A percentile compares a stretch with the other conserved stretches of the same genome.
These are phyloP conservation scores for Lepidurus couesii DNA, from an alignment of 1,140 invertebrate genomes.

Conservation along the genomic window DNA sequence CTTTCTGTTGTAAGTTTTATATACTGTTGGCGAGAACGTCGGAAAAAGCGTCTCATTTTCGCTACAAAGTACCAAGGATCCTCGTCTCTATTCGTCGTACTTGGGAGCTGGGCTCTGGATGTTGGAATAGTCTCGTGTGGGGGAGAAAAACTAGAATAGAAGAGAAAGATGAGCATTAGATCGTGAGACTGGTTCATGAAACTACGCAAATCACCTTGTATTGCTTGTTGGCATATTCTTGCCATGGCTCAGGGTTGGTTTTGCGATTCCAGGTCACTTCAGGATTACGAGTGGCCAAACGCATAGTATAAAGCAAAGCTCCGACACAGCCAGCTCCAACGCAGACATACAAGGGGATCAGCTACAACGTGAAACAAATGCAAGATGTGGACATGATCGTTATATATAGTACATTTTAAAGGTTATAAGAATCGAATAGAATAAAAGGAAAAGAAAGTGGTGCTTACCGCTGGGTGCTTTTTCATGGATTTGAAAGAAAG, in stretches of 20 bases:
- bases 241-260: slow-evolving; percentile 68
- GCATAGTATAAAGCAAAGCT: slow-evolving; percentile 55
- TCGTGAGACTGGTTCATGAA: slow-evolving; percentile 26
- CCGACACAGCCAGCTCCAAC: slow-evolving; percentile 56
- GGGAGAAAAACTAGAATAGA: slow-evolving; percentile 60
- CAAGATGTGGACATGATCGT: not conserved
- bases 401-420: slow-evolving; percentile 13
- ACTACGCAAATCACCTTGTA: slow-evolving; percentile 61
- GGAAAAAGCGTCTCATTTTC: not conserved
- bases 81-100: slow-evolving; percentile 41
- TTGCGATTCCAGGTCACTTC: slow-evolving; percentile 71
- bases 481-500: slow-evolving; percentile 44
- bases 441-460: slow-evolving; percentile 24
- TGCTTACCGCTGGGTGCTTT: slow-evolving; percentile 58
- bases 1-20: not conserved
- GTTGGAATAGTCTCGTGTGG: slow-evolving; percentile 56
- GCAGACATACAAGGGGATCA: slow-evolving; percentile 71
- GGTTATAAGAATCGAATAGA: slow-evolving; percentile 29
- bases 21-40: not conserved
- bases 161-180: slow-evolving; percentile 34
- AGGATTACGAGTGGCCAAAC: slow-evolving; percentile 65
- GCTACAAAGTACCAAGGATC: not conserved
- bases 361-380: slow-evolving; percentile 49
- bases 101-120: slow-evolving; percentile 58
- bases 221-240: slow-evolving; percentile 68